Evolutionary conservation across 1,140 invertebrate genomes (phyloP).

Genomic region (Aphis craccivora): DNA sequence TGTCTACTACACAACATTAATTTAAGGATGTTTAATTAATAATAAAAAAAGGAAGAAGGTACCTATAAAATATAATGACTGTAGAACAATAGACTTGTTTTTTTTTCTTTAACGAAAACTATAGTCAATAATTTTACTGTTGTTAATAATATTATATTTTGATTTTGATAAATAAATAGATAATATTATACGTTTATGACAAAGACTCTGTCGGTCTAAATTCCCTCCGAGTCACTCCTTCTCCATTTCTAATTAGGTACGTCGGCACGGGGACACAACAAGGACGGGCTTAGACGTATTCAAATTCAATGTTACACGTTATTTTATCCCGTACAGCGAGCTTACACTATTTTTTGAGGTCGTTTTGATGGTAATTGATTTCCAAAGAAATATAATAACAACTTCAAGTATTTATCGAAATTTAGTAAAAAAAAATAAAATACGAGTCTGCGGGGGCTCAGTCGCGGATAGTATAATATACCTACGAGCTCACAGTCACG

Average conservation of each 20-base stretch:
- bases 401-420: slow-evolving; percentile 9
- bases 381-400: neutral
- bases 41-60: too few relatives aligned
- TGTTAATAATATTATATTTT: neutral
- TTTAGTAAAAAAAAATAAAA: slow-evolving; percentile 21
- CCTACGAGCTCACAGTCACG: neutral
- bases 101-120: neutral
- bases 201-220: neutral
- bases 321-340: neutral
- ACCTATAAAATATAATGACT: neutral
- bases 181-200: neutral
- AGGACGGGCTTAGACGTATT: neutral
- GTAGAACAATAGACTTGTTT: neutral
- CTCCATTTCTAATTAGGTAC: neutral
- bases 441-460: neutral
- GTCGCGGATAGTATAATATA: neutral
- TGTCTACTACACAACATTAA: neutral
- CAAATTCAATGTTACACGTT: neutral
- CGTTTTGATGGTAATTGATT: neutral
- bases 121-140: neutral
- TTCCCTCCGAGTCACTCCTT: neutral
- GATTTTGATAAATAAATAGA: neutral
- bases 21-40: neutral
- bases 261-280: neutral
- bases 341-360: neutral